Conservation (phyloP, 2,797 vertebrate genomes). For the Protonibea diacanthus region DNA sequence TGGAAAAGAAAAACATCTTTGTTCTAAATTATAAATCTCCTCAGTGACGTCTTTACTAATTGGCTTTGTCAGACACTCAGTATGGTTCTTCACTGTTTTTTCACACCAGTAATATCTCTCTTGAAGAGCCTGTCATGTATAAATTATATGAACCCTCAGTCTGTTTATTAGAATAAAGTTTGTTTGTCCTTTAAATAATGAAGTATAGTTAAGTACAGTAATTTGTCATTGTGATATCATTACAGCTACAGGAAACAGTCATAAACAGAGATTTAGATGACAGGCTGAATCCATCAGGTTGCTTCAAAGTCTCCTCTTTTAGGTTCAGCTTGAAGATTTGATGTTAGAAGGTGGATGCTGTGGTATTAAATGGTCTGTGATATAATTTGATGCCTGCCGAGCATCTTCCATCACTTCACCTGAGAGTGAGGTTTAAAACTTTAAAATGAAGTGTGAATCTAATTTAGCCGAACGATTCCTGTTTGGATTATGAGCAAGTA, state of each 20-base stretch:
- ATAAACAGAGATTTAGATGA: too few species aligned
- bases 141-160: not conserved
- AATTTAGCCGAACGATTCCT: not conserved
- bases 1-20: not conserved
- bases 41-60: conserved; percentile 27
- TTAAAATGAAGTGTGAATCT: not conserved
- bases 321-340: too few species aligned
- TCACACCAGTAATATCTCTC: conserved; percentile 10
- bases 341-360: too few species aligned
- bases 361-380: too few species aligned
- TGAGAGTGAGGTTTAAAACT: too few species aligned
- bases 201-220: not conserved
- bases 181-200: not conserved
- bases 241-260: not conserved
- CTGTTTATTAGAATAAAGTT: not conserved
- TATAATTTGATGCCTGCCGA: too few species aligned
- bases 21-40: conserved; percentile 4
- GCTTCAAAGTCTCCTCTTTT: too few species aligned
- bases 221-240: not conserved
- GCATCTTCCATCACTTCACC: too few species aligned
- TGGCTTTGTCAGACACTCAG: conserved; percentile 17
- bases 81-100: not conserved
- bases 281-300: too few species aligned
- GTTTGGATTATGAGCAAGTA: not conserved
- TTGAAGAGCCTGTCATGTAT: not conserved